A percentile compares a stretch with the other conserved stretches of the same genome.
These are phyloP conservation scores for Sepiola atlantica DNA, from an alignment of 2,888 invertebrate species.

Conservation along the genomic window DNA sequence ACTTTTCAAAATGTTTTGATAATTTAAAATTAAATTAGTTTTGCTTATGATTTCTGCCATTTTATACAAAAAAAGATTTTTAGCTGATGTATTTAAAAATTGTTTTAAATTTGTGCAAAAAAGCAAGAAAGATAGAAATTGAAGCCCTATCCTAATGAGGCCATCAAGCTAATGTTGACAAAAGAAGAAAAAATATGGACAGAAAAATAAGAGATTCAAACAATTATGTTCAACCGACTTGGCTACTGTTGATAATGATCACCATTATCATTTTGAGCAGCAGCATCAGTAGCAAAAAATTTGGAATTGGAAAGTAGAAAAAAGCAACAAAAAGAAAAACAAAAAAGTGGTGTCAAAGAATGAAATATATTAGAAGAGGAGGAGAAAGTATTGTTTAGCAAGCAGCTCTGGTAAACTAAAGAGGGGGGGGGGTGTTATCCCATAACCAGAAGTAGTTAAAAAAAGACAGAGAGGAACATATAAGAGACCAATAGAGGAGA, in stretches of 20 bases:
- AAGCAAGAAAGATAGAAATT: not conserved
- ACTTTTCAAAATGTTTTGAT: not conserved
- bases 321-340: not conserved
- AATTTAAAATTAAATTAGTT: not conserved
- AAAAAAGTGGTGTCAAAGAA: not conserved
- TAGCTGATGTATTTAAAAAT: not conserved
- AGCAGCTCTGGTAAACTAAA: slow-evolving; percentile 38
- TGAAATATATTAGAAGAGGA: not conserved
- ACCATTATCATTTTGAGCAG: not conserved
- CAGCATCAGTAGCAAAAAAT: not conserved
- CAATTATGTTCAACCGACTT: not conserved
- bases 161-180: not conserved
- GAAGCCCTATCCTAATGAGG: not conserved
- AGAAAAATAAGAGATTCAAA: not conserved
- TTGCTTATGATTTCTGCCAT: not conserved
- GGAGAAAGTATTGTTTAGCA: not conserved
- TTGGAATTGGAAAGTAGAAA: not conserved
- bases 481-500: not conserved
- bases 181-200: not conserved
- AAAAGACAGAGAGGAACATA: not conserved
- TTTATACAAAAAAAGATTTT: not conserved
- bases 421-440: not conserved
- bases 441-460: slow-evolving; percentile 7
- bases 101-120: not conserved
- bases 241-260: not conserved